phyloP scores from a whole-genome alignment of 2,888 invertebrate species.

The Dasysyrphus tricinctus region DNA sequence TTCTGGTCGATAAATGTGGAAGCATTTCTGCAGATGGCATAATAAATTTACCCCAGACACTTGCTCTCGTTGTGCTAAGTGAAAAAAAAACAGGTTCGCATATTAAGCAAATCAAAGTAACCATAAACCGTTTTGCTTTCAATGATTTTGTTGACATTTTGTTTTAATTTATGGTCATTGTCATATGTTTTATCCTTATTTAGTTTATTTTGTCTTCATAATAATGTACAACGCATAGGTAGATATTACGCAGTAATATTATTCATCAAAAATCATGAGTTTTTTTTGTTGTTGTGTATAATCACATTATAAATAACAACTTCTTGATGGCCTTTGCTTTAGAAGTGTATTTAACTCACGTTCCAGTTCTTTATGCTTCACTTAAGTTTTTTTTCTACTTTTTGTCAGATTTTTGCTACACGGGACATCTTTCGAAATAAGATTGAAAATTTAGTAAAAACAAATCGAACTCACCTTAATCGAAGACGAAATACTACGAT shows the following conservation, averaged over 20 bases:
- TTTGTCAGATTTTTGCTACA: no score
- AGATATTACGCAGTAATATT: not conserved
- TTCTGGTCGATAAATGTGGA: not conserved
- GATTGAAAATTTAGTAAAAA: no score
- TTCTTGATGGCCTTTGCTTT: no score
- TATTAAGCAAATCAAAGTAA: not conserved
- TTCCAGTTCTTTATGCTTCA: no score
- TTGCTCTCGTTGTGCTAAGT: not conserved
- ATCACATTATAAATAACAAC: no score
- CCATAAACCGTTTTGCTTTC: constrained; percentile 9
- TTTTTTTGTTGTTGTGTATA: no score
- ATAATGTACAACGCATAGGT: not conserved
- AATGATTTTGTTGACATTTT: constrained; percentile 12
- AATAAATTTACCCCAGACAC: constrained; percentile 19
- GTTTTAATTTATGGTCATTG: not conserved
- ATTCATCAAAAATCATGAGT: not conserved
- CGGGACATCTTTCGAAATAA: no score
- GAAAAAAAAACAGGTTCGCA: constrained; percentile 1
- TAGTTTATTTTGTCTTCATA: not conserved
- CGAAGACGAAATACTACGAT: no score
- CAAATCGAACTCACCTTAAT: no score
- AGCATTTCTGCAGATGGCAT: constrained; percentile 18
- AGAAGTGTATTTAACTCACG: no score
- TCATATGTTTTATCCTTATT: constrained; percentile 2
- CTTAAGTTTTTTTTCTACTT: no score